A percentile compares a stretch with the other conserved stretches of the same genome.
Evolutionary conservation across 2,797 vertebrate species (phyloP).

Genomic region (Coilia nasus): DNA sequence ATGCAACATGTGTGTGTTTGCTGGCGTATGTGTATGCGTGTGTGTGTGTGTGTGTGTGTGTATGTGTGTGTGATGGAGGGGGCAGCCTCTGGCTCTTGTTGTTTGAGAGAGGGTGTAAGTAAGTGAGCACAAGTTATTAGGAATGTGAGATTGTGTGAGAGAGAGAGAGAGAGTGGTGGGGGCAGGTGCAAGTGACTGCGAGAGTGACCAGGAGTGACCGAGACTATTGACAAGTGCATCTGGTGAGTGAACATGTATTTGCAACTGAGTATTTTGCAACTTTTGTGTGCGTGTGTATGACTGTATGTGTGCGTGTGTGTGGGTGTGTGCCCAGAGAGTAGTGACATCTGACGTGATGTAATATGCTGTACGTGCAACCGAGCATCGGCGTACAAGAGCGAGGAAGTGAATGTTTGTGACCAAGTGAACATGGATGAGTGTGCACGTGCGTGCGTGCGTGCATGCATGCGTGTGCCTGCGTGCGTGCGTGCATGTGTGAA

Average conservation of each 20-base stretch:
- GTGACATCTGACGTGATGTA: neutral
- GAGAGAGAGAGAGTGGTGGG: neutral
- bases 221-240: neutral
- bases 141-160: neutral
- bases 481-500: neutral
- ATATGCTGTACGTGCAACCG: neutral
- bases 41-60: conserved; percentile 46
- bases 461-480: neutral
- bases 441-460: neutral
- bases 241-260: neutral
- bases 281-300: neutral
- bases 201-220: conserved; percentile 12
- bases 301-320: neutral
- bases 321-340: neutral
- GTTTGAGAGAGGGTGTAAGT: conserved; percentile 9
- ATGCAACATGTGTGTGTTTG: conserved; percentile 27
- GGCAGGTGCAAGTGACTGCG: neutral
- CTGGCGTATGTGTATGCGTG: conserved; percentile 36
- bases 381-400: neutral
- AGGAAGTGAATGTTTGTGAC: neutral
- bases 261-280: conserved; percentile 6
- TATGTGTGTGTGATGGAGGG: conserved; percentile 9
- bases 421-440: neutral
- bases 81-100: conserved; percentile 25
- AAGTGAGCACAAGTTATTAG: neutral